These are phyloP conservation scores for Microvelia longipes DNA, from an alignment of 1,140 invertebrate genomes.

Conservation along the genomic window DNA sequence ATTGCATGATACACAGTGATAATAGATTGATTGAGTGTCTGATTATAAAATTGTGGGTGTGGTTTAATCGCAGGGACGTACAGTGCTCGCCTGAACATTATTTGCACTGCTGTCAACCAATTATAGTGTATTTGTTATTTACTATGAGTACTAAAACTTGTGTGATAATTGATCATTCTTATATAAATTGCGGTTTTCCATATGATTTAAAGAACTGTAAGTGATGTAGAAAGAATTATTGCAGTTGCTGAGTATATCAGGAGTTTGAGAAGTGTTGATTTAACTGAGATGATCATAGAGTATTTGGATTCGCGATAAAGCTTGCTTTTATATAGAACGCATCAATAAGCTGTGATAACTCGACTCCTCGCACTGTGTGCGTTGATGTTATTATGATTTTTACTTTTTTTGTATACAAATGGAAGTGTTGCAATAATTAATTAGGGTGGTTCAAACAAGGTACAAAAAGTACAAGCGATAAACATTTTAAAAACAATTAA, in stretches of 20 bases:
- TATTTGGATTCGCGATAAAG: background rate
- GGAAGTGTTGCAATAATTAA: background rate
- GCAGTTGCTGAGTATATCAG: background rate
- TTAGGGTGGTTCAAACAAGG: background rate
- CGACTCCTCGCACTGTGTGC: no score
- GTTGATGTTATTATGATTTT: background rate
- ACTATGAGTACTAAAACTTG: background rate
- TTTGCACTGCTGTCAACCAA: background rate
- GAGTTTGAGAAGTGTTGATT: background rate
- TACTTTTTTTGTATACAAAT: background rate
- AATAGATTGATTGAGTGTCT: no score
- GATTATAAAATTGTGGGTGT: no score
- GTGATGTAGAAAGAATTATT: background rate
- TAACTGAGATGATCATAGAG: background rate
- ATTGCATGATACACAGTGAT: no score
- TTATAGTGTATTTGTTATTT: background rate
- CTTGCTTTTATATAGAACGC: background rate
- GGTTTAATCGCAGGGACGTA: no score
- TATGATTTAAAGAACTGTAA: background rate
- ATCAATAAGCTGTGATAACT: no score
- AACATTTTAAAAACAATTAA: no score
- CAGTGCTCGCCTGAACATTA: no score
- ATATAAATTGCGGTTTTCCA: background rate
- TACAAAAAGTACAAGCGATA: background rate
- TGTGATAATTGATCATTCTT: no score